Evolutionary conservation across 2,888 invertebrate genomes (phyloP), one percentile per base, ranked within the genome.

Genomic region (Hypselothyrea guttata): DNA sequence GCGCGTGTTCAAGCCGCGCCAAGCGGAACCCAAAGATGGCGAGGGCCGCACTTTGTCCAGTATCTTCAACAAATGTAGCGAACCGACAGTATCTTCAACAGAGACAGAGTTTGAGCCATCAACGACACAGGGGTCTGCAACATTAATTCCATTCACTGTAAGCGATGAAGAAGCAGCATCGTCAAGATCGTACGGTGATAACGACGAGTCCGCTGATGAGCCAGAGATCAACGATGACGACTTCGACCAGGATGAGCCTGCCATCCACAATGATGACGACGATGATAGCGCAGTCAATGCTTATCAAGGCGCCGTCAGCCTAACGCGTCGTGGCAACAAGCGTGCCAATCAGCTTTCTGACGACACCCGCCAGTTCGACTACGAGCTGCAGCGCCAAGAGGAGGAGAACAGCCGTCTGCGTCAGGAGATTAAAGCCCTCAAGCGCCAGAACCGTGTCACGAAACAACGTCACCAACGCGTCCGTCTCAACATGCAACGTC

Each of bases 341-440:
- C 47, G 45, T 30, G 4, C 0, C 42, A 15, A 0, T 4, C 60
- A 46, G n/a, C 3, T 42, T 1, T 1, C 37, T n/a, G 9, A n/a
- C 0, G 12, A 12, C 0, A 4, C 53, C 8, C 44, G 73, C 8
- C 13, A 56, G 1, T 44, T 41, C 13, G 78, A 71, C 13, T 47
- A 47, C 11, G 78, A 78, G 22, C 8, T 81, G 7, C 77, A 71
- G 1, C 74, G 77, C 16, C 54, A 77, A 38, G 22, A 71, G 60
- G 68, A 84, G 0, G 4, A 53, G 16, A 65, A 71, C 54, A 62
- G 78, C 11, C 15, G 27, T 11, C 60, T 78, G 8, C 75, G 72
- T 27, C 11, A 35, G 1, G 57, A 53, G 30, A 49, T 78, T 22
- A 0, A 7, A 5, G 0, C 0, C 0, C 13, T 56, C 4, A 60